Conservation (phyloP, 1,140 invertebrate species). For the Hyphantria cunea region DNA sequence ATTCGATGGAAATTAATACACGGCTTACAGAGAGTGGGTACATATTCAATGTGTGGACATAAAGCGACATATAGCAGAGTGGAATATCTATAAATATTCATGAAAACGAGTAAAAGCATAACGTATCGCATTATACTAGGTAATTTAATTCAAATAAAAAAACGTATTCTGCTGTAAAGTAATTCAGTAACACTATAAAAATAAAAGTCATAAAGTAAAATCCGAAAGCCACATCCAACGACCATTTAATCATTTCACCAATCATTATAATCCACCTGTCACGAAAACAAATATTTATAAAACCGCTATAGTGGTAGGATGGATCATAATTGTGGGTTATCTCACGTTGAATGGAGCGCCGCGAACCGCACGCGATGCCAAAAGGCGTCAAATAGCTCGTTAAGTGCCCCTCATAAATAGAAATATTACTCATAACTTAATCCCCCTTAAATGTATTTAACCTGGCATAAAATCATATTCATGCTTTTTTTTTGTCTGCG, state of each 20-base stretch:
- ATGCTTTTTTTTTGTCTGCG: slow-evolving; percentile 51
- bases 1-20: slow-evolving; percentile 75
- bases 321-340: slow-evolving; percentile 62
- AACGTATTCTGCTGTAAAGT: too few species aligned
- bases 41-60: slow-evolving; percentile 43
- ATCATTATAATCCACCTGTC: slow-evolving; percentile 59
- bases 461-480: slow-evolving; percentile 79
- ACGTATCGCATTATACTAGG: too few species aligned
- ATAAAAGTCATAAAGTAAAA: slow-evolving; percentile 17
- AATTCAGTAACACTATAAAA: slow-evolving; percentile 3
- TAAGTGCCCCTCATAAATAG: slow-evolving; percentile 71
- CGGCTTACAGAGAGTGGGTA: slow-evolving; percentile 42
- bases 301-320: slow-evolving; percentile 42
- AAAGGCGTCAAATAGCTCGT: slow-evolving; percentile 76
- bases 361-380: slow-evolving; percentile 59
- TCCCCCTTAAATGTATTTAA: slow-evolving; percentile 79
- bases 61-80: slow-evolving; percentile 10
- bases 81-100: slow-evolving; percentile 41
- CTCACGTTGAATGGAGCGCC: slow-evolving; percentile 40
- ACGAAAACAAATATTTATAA: slow-evolving; percentile 63
- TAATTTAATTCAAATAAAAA: too few species aligned
- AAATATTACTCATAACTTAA: slow-evolving; percentile 79
- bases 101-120: slow-evolving; percentile 12
- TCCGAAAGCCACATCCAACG: slow-evolving; percentile 34
- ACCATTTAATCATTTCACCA: slow-evolving; percentile 37